Conservation (phyloP, 2,113 vertebrate species). For the Hylia prasina region DNA sequence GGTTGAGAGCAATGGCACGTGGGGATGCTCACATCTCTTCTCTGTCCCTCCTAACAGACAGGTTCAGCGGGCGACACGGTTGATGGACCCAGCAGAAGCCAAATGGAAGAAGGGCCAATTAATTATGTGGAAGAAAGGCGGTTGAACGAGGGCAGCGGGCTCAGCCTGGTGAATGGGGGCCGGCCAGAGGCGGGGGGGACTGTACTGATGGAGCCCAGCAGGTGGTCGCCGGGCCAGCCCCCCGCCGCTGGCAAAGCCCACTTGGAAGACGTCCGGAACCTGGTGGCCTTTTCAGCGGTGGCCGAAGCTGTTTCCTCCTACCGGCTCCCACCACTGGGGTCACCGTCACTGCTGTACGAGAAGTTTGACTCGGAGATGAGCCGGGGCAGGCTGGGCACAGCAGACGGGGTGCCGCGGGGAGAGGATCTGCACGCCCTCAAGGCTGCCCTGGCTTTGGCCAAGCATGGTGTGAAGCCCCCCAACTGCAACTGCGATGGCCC, state of each 20-base stretch:
- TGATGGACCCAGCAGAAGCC: conserved; percentile 97
- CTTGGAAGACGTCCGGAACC: conserved; percentile 88
- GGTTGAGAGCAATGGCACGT: rapidly evolving
- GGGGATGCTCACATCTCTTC: neutral
- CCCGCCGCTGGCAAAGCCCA: conserved; percentile 64
- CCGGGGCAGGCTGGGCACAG: conserved; percentile 46
- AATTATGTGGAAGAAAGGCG: conserved; percentile 89
- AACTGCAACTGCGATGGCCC: conserved; percentile 95
- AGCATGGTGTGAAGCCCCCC: conserved; percentile 91
- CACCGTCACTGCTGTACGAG: conserved; percentile 78
- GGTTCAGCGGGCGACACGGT: conserved; percentile 82
- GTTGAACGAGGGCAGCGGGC: conserved; percentile 72
- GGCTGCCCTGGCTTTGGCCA: conserved; percentile 85
- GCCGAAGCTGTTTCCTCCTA: conserved; percentile 83
- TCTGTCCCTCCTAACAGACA: conserved; percentile 73
- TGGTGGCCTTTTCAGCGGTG: conserved; percentile 91
- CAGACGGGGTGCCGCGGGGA: conserved; percentile 40
- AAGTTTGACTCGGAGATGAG: conserved; percentile 90
- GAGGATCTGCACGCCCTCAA: conserved; percentile 89
- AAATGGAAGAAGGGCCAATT: conserved; percentile 98
- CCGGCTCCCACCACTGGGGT: conserved; percentile 44
- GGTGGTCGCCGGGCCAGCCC: conserved; percentile 63
- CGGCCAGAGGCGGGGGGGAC: conserved; percentile 69
- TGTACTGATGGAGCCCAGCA: conserved; percentile 68
- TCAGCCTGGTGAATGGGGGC: conserved; percentile 83